Evolutionary conservation across 2,888 invertebrate species (phyloP), one percentile per base, ranked within the genome.

Genomic region (Cyrtodaria siliqua): DNA sequence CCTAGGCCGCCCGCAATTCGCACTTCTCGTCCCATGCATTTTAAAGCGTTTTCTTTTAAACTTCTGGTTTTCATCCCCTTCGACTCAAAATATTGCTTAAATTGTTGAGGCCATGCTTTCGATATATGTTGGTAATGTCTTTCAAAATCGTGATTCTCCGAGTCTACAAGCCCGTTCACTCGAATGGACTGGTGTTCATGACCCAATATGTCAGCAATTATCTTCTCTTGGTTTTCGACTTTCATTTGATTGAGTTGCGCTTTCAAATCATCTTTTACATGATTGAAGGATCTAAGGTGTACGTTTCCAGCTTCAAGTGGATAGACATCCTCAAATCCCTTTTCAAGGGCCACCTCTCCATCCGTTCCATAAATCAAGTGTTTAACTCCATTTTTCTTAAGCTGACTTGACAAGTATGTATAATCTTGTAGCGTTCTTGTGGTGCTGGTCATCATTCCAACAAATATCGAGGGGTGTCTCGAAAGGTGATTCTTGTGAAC

Each of bases 1-100:
- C 40, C 40, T 38, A 38, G 40, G 40, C 40, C 40, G 40, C 40
- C 40, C 40, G 40, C 40, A 38, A 38, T 38, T 38, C 40, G 40
- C 40, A 38, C 40, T 38, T 38, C 40, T 38, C 40, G 40, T 16
- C 40, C 40, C 40, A 38, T 38, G 16, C 40, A 38, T 16, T 38
- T 38, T 38, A 38, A 38, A 38, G 16, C 16, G 40, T 38, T 38
- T 38, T 38, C 40, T 38, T 38, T 38, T 38, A 38, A 38, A 38
- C 40, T 38, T 38, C 40, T 38, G 40, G 16, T 38, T 38, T 38
- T 38, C 40, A 38, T 38, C 40, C 40, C 40, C 40, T 38, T 38
- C 40, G 40, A 38, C 40, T 38, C 16, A 38, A 38, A 38, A 16
- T 38, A 38, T 38, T 38, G 40, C 40, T 38, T 38, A 38, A 38